Base-by-base conservation (phyloP, 2,113 vertebrate genomes). In the Lepidothrix coronata region DNA sequence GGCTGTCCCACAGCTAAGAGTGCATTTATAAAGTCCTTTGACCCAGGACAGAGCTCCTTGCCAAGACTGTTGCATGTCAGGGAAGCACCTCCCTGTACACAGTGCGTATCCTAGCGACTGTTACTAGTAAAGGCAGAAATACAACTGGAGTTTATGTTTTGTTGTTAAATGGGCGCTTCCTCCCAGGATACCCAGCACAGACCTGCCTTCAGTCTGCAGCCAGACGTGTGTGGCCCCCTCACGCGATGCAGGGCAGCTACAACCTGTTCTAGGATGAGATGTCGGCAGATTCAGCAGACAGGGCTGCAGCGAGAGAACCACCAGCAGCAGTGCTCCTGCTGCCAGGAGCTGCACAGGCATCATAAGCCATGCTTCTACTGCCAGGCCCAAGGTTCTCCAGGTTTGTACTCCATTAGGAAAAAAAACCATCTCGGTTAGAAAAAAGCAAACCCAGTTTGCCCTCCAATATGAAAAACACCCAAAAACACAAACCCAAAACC, bases 361-460 rank as follows among this genome's bases (percentile, higher is more conserved):
- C 24, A 0, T 0, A 0, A 0, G 3, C 31, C 22, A 1, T 0
- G 0, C 4, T 15, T 28, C 68, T 16, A 0, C 19, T 8, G 37
- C 25, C 12, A 44, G 30, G 9, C 7, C 44, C 14, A 1, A 62
- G 20, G 37, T 37, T 31, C 39, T 5, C 28, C 51, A 23, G 21
- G 12, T 10, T 39, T 11, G 27, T 18, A 14, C 7, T n/a, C 28
- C 22, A 1, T 8, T 14, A 37, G 39, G 10, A 8, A 16, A 16
- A 16, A 31, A 23, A 1, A 3, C 41, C 33, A n/a, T 13, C 31
- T 48, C 23, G 12, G 3, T 14, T 18, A 9, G 10, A 19, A 48
- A 67, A 57, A 39, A 12, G 8, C 30, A 81, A 66, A 33, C 15
- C 11, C 35, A 11, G 35, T 27, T 33, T 24, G 30, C 30, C 20